Conservation (phyloP, 2,113 vertebrate genomes). For the Stictonetta naevosa region DNA sequence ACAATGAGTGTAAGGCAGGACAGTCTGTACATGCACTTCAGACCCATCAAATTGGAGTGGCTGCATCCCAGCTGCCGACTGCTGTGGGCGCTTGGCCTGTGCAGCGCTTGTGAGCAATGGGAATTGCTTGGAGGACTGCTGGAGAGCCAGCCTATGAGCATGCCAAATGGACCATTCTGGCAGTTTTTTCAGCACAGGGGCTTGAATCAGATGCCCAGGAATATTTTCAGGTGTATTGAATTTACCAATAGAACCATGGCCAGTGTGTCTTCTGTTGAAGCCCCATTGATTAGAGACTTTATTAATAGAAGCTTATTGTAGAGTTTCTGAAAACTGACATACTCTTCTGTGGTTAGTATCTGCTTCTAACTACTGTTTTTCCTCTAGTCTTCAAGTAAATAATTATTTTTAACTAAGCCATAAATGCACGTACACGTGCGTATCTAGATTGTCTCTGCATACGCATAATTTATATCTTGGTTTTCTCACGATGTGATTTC, state of each 20-base stretch:
- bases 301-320: neutral
- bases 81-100: neutral
- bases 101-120: neutral
- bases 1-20: neutral
- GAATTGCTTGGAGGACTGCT: neutral
- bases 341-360: neutral
- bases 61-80: neutral
- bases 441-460: neutral
- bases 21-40: neutral
- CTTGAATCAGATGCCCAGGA: neutral
- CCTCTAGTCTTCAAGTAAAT: neutral
- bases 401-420: neutral
- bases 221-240: neutral
- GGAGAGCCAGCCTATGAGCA: neutral
- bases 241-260: neutral
- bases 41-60: no score
- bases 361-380: neutral
- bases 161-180: neutral
- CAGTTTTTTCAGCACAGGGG: fast-evolving
- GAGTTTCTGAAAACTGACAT: neutral
- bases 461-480: fast-evolving
- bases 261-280: neutral
- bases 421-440: fast-evolving
- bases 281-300: fast-evolving
- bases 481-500: neutral